Conservation (phyloP, 2,113 vertebrate species). For the Myotis davidii region DNA sequence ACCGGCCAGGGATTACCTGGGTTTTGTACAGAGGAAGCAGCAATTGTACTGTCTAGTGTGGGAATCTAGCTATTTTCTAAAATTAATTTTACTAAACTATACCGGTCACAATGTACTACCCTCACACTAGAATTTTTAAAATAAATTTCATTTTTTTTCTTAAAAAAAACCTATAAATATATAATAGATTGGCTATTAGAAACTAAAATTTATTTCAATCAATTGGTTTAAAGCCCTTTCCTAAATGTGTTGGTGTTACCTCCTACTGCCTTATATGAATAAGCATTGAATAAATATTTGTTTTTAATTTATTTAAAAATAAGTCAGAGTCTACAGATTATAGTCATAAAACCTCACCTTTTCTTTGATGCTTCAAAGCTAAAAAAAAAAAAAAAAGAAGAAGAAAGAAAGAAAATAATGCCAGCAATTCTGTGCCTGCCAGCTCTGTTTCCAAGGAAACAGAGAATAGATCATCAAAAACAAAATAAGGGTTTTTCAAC, state of each 20-base stretch:
- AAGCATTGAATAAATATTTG: slow-evolving; percentile 60
- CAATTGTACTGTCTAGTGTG: background rate
- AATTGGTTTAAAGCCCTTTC: slow-evolving; percentile 34
- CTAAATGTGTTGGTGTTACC: background rate
- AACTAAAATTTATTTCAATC: slow-evolving; percentile 3
- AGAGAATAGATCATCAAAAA: slow-evolving; percentile 70
- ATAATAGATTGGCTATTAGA: background rate
- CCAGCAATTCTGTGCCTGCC: slow-evolving; percentile 53
- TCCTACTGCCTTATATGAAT: background rate
- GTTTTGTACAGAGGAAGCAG: background rate
- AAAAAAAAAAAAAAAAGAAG: slow-evolving; percentile 59
- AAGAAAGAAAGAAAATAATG: slow-evolving; percentile 66
- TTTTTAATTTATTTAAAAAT: slow-evolving; percentile 65
- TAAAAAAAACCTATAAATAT: background rate
- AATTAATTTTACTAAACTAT: slow-evolving; percentile 44
- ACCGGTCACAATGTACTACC: background rate
- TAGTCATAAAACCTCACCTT: slow-evolving; percentile 61
- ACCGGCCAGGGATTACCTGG: background rate
- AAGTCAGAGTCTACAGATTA: slow-evolving; percentile 15
- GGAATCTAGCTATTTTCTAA: slow-evolving; percentile 31
- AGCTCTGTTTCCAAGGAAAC: slow-evolving; percentile 78
- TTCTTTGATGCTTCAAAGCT: slow-evolving; percentile 65
- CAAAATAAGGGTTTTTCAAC: slow-evolving; percentile 75
- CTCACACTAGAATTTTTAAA: background rate
- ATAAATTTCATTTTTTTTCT: slow-evolving; percentile 22